A percentile compares a stretch with the other conserved stretches of the same genome.
phyloP scores from a whole-genome alignment of 2,113 vertebrate genomes.

The Misgurnus mizolepis region DNA sequence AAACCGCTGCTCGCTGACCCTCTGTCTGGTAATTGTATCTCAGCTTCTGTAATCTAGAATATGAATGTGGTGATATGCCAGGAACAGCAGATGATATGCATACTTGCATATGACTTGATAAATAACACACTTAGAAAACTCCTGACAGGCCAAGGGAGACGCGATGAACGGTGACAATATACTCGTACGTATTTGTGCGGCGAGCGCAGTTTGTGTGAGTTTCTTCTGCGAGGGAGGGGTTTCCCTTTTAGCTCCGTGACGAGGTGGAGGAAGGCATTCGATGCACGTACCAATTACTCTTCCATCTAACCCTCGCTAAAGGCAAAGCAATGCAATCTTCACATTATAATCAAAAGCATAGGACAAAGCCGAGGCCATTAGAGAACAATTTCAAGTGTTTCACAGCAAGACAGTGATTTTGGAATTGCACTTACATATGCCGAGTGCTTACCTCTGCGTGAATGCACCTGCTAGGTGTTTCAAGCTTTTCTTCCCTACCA shows the following conservation, averaged over 20 bases:
- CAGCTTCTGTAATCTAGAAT: constrained; percentile 52
- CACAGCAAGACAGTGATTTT: constrained; percentile 90
- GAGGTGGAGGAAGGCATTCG: constrained; percentile 73
- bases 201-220: background rate
- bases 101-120: constrained; percentile 66
- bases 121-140: constrained; percentile 72
- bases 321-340: constrained; percentile 87
- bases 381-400: constrained; percentile 88
- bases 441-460: constrained; percentile 84
- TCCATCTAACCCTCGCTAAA: constrained; percentile 84
- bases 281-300: constrained; percentile 87
- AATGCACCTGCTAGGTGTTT: constrained; percentile 75
- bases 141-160: constrained; percentile 77
- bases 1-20: constrained; percentile 49
- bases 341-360: constrained; percentile 91
- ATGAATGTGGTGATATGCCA: constrained; percentile 45
- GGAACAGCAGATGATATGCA: constrained; percentile 56
- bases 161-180: constrained; percentile 19
- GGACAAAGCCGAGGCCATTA: constrained; percentile 88
- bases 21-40: constrained; percentile 48
- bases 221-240: constrained; percentile 17
- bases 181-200: constrained; percentile 37
- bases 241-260: constrained; percentile 69
- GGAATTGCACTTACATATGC: constrained; percentile 89
- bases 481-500: constrained; percentile 56